Conservation (phyloP, 2,888 invertebrate species). For the Brachylomia viminalis region DNA sequence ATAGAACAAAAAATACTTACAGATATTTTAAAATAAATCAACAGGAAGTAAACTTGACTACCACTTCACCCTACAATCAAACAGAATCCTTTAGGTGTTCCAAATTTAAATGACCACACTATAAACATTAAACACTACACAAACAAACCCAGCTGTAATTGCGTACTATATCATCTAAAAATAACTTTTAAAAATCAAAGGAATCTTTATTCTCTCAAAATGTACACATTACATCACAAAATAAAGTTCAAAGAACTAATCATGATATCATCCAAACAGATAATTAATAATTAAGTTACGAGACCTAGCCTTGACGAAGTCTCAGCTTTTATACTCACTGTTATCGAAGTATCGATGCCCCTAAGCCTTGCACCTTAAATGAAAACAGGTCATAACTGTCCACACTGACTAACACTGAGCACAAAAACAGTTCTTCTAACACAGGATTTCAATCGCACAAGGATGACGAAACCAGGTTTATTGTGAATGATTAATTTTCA, state of each 20-base stretch:
- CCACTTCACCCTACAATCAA: conserved; percentile 47
- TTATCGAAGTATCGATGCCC: conserved; percentile 68
- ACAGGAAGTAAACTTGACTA: conserved; percentile 54
- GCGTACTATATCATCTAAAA: conserved; percentile 82
- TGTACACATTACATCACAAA: conserved; percentile 71
- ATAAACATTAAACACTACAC: conserved; percentile 72
- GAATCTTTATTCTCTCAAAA: conserved; percentile 71
- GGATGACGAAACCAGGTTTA: conserved; percentile 67
- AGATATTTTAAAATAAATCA: conserved; percentile 31
- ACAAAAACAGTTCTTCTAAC: conserved; percentile 65
- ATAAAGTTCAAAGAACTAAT: conserved; percentile 78
- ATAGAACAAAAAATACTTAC: conserved; percentile 20
- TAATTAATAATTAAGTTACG: conserved; percentile 76
- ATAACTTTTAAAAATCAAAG: conserved; percentile 79
- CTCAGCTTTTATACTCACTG: conserved; percentile 68
- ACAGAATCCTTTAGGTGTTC: conserved; percentile 52
- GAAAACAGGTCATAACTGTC: conserved; percentile 69
- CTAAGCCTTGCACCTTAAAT: conserved; percentile 63
- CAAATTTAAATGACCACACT: conserved; percentile 67
- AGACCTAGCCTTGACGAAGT: conserved; percentile 69
- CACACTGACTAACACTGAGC: conserved; percentile 69
- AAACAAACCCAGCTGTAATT: conserved; percentile 78
- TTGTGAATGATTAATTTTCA: conserved; percentile 76
- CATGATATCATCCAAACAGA: conserved; percentile 85
- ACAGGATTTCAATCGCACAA: conserved; percentile 66